phyloP scores from a whole-genome alignment of 2,888 invertebrate genomes.

The Ectobius pallidus region DNA sequence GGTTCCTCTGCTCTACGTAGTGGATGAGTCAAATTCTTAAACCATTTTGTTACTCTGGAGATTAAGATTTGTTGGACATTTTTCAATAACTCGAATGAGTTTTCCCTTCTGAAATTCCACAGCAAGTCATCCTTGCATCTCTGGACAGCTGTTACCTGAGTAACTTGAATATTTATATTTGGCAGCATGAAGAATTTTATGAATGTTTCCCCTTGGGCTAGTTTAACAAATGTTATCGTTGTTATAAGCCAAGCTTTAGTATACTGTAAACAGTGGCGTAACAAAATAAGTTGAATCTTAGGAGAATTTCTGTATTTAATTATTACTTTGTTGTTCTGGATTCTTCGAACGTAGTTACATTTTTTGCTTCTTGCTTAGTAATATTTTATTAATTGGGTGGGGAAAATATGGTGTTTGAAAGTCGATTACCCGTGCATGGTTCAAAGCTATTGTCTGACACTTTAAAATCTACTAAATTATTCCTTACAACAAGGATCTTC shows the following conservation, averaged over 20 bases:
- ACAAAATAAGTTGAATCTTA: no score
- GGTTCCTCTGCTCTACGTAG: neutral
- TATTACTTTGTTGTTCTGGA: no score
- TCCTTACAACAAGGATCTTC: no score
- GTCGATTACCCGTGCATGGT: no score
- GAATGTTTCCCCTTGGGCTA: neutral
- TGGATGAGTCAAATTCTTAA: neutral
- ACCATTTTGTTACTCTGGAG: neutral
- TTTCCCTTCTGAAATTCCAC: neutral
- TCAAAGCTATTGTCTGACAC: no score
- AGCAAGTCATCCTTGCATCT: neutral
- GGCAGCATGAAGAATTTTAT: neutral
- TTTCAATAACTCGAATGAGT: neutral
- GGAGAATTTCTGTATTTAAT: no score
- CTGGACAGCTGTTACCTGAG: neutral
- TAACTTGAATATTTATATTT: neutral
- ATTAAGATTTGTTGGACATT: neutral
- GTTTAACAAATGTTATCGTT: neutral
- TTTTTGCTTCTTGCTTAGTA: no score
- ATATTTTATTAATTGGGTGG: no score
- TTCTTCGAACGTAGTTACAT: no score
- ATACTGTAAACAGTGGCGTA: no score
- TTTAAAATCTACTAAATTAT: no score
- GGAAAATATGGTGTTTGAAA: no score
- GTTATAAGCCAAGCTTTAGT: neutral